Percentiles rank a stretch among this genome's conserved stretches.
Conservation (phyloP, 2,113 vertebrate species). For the Etia nguti region DNA sequence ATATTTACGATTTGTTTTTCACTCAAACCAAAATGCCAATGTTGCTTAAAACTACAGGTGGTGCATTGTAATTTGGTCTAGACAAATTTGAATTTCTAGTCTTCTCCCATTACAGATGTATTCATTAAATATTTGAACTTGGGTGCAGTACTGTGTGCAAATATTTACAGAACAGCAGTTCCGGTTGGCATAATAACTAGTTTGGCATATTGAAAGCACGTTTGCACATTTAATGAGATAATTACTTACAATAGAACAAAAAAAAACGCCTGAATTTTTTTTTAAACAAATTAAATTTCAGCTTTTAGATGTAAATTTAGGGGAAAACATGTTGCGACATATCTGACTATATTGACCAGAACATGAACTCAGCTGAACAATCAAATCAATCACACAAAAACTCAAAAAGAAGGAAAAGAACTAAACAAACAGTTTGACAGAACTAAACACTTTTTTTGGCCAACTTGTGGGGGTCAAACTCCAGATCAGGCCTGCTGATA, state of each 20-base stretch:
- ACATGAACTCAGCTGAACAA: neutral
- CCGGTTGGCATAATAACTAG: conserved; percentile 43
- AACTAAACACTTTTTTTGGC: neutral
- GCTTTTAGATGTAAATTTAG: neutral
- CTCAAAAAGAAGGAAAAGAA: neutral
- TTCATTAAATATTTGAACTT: conserved; percentile 69
- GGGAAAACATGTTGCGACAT: neutral
- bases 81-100: neutral
- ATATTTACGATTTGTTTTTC: neutral
- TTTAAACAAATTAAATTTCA: neutral
- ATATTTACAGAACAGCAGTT: conserved; percentile 56
- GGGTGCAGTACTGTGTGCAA: conserved; percentile 66
- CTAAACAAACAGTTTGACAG: neutral
- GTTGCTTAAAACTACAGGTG: neutral
- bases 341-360: neutral
- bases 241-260: neutral
- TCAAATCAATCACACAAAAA: neutral
- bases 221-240: neutral
- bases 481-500: neutral
- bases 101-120: neutral
- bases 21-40: neutral
- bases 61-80: neutral
- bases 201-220: neutral
- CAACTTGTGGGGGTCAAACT: neutral
- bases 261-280: neutral